Percentiles rank a stretch among this genome's conserved stretches.
phyloP scores from a whole-genome alignment of 2,888 invertebrate genomes.

The Ypsolopha scabrella region DNA sequence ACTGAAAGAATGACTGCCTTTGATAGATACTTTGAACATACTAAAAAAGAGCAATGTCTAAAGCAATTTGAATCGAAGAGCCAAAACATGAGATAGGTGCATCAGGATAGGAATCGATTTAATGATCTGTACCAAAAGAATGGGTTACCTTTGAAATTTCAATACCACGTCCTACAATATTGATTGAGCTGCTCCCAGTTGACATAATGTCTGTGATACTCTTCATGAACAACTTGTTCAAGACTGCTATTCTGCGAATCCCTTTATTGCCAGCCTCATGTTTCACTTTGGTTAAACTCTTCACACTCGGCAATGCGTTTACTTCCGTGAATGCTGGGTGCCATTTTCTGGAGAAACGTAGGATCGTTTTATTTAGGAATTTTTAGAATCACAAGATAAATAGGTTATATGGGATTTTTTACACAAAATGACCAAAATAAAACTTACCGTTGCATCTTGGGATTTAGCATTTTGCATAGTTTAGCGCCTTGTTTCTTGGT shows the following conservation, averaged over 20 bases:
- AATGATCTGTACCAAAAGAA: neutral
- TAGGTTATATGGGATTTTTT: neutral
- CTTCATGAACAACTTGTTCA: conserved; percentile 87
- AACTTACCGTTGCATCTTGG: conserved; percentile 40
- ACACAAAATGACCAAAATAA: conserved; percentile 3
- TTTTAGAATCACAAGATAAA: conserved; percentile 7
- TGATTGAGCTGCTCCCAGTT: conserved; percentile 73
- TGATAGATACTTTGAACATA: too few relatives aligned
- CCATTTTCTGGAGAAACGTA: conserved; percentile 36
- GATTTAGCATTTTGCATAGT: conserved; percentile 54
- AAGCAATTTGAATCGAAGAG: too few relatives aligned
- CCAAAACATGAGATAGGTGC: too few relatives aligned
- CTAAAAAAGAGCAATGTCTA: too few relatives aligned
- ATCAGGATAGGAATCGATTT: too few relatives aligned
- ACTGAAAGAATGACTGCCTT: too few relatives aligned
- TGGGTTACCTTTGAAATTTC: conserved; percentile 76
- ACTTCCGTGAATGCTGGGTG: conserved; percentile 25
- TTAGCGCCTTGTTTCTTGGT: conserved; percentile 48
- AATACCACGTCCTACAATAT: conserved; percentile 74
- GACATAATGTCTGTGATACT: conserved; percentile 83
- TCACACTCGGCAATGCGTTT: conserved; percentile 37
- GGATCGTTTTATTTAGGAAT: conserved; percentile 1
- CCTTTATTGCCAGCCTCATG: conserved; percentile 65
- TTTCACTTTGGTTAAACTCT: conserved; percentile 49
- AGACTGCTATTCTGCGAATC: conserved; percentile 71